phyloP scores from a whole-genome alignment of 2,888 invertebrate species.

The Girardia tigrina region DNA sequence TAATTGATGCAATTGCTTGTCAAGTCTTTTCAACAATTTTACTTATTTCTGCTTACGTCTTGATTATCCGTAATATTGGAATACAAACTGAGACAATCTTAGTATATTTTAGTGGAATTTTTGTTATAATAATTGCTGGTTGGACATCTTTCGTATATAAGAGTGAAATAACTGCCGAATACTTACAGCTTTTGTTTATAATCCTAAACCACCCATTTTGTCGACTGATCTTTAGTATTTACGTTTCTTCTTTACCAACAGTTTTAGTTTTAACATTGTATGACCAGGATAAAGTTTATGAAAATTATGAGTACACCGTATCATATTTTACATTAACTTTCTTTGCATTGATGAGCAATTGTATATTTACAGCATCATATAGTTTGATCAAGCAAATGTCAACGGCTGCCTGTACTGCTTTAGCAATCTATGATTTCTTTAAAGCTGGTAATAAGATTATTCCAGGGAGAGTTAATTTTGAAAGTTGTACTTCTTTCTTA shows the following conservation, averaged over 20 bases:
- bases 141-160: constrained; percentile 3
- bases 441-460: neutral
- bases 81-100: neutral
- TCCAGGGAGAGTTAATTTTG: neutral
- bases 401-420: neutral
- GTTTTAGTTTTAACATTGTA: neutral
- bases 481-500: neutral
- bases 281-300: neutral
- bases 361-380: constrained; percentile 5
- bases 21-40: neutral
- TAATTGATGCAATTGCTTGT: constrained; percentile 6
- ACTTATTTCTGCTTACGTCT: neutral
- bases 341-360: neutral
- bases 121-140: neutral
- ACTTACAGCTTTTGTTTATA: neutral
- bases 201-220: neutral
- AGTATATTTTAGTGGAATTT: neutral
- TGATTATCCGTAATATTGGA: neutral
- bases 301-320: neutral
- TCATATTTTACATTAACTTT: neutral
- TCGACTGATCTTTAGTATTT: neutral
- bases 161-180: neutral
- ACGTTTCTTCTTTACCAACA: neutral
- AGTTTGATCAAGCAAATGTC: neutral
- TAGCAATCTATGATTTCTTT: neutral